phyloP scores from a whole-genome alignment of 35 echinoderm and acorn worm species.

The Eucidaris tribuloides region DNA sequence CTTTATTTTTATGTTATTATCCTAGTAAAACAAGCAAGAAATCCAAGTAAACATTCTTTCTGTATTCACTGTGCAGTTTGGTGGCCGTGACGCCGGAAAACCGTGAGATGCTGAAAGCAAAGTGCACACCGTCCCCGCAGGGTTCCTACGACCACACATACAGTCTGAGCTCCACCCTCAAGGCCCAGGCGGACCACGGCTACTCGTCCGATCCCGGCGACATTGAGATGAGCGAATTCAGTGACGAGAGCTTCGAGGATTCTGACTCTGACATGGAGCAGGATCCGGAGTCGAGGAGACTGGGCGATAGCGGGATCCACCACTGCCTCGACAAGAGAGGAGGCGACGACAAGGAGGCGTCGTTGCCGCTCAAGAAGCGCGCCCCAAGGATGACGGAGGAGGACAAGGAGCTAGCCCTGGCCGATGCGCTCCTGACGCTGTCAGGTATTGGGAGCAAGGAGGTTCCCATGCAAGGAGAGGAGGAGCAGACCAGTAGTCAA shows the following conservation, averaged over 20 bases:
- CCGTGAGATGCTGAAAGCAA: slow-evolving; percentile 64
- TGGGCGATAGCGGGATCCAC: slow-evolving; percentile 60
- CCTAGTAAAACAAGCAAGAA: neutral
- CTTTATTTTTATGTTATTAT: neutral
- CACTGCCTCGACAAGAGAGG: slow-evolving; percentile 19
- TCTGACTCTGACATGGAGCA: slow-evolving; percentile 6
- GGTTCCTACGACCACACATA: slow-evolving; percentile 71
- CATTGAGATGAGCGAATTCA: slow-evolving; percentile 63
- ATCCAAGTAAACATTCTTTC: neutral
- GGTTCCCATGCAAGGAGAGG: too few relatives aligned
- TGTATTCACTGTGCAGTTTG: neutral
- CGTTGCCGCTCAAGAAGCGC: slow-evolving; percentile 74
- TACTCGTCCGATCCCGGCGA: slow-evolving; percentile 66
- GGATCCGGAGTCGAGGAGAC: slow-evolving; percentile 23
- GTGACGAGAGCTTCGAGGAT: slow-evolving; percentile 45
- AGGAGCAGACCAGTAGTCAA: too few relatives aligned
- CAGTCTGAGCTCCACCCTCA: slow-evolving; percentile 55
- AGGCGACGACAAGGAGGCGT: slow-evolving; percentile 9
- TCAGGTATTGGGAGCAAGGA: slow-evolving; percentile 1
- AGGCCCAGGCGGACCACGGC: slow-evolving; percentile 17
- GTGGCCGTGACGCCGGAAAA: slow-evolving; percentile 50
- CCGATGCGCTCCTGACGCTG: neutral
- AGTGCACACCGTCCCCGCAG: slow-evolving; percentile 76
- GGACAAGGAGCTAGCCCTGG: neutral
- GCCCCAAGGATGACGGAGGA: slow-evolving; percentile 17